phyloP scores from a whole-genome alignment of 2,888 invertebrate genomes.

The Drosophila lutescens region DNA sequence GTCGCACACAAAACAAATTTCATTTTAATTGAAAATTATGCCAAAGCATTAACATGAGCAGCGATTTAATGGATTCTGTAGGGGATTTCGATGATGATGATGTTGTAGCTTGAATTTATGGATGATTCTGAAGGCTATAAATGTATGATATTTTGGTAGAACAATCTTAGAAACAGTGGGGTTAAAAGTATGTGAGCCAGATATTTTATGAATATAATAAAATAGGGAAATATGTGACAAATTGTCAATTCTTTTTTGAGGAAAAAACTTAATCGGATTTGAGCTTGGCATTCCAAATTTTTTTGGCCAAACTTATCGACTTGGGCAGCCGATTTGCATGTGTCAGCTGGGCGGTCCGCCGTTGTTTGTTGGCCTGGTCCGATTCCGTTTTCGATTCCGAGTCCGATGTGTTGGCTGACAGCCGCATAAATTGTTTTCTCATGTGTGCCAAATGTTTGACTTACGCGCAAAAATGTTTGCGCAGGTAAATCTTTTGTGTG shows the following conservation, averaged over 20 bases:
- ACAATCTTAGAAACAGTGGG: too few relatives aligned
- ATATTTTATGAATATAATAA: not conserved
- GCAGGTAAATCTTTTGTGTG: conserved; percentile 58
- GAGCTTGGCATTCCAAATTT: conserved; percentile 25
- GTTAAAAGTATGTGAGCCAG: too few relatives aligned
- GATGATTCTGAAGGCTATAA: not conserved
- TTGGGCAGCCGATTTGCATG: conserved; percentile 63
- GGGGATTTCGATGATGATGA: conserved; percentile 10
- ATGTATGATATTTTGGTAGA: not conserved
- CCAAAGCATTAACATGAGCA: conserved; percentile 71
- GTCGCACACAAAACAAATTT: conserved; percentile 73
- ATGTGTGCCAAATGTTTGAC: conserved; percentile 75
- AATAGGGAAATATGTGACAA: conserved; percentile 33
- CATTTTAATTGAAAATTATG: conserved; percentile 78
- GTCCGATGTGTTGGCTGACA: conserved; percentile 46
- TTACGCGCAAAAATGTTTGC: conserved; percentile 67
- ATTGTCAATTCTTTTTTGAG: conserved; percentile 26
- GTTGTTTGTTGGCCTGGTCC: conserved; percentile 25
- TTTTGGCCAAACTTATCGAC: conserved; percentile 29
- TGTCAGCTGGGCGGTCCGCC: conserved; percentile 65
- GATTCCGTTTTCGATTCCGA: not conserved
- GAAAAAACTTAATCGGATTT: conserved; percentile 40
- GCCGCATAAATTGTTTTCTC: conserved; percentile 74
- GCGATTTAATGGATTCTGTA: conserved; percentile 56
- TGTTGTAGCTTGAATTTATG: conserved; percentile 18